Base-by-base conservation (phyloP, 2,113 vertebrate species). In the Ictalurus furcatus region DNA sequence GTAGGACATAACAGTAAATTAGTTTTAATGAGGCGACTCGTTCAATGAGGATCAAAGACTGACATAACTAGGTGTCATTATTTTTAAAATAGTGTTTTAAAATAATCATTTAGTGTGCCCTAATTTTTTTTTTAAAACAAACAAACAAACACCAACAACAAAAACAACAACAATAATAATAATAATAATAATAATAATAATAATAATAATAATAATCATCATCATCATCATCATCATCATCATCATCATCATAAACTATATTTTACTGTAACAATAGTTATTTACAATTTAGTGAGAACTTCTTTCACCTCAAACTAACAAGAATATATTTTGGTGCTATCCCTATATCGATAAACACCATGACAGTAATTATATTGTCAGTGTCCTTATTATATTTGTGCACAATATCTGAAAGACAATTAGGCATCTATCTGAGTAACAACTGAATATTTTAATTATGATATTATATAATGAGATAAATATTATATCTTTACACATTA, bases 81-180 rank as follows among this genome's bases (percentile, higher is more conserved):
- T 67, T 30, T 67, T 30, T 71, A 25, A 76, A 40, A 73, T 11
- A 1, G 37, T 76, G 19, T 4, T 44, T 23, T 25, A 44, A 44
- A 44, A 44, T 76, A 73, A 1, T 73, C 94, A 37, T 74, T 4
- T 94, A 58, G 90, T 93, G 87, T 93, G 92, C 37, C 40, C 37
- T 12, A 40, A n/a, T n/a, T n/a, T n/a, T 69, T 69, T 9, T 28
- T 9, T 1, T 4, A 13, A 71, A 28, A 34, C 59, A 63, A 25
- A 63, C 23, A 48, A 48, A 48, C 48, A 52, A 52, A 69, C 6
- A 69, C 44, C 40, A 44, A 0, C 40, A 44, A 4, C 40, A 44
- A 4, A 3, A 44, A 30, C n/a, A 69, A 69, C 4, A n/a, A 69
- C 4, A 69, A 69, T 1, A 34, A 37, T 1, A 74, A 21, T 74